These are phyloP conservation scores for Magallana ariakensis DNA, from an alignment of 1,140 invertebrate genomes.

Conservation along the genomic window DNA sequence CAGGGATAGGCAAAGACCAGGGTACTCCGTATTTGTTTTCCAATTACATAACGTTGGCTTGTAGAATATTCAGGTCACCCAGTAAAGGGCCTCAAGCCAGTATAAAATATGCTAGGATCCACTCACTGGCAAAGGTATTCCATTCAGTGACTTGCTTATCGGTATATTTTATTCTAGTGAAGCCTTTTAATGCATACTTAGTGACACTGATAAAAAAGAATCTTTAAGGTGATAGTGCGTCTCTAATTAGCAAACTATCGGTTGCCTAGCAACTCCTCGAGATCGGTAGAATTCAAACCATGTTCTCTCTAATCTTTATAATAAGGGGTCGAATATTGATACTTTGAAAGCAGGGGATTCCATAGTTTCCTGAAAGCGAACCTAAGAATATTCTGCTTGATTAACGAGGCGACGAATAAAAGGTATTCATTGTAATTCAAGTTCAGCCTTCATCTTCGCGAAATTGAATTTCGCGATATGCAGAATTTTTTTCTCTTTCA, in stretches of 20 bases:
- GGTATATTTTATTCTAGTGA: slow-evolving; percentile 13
- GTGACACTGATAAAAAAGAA: slow-evolving; percentile 21
- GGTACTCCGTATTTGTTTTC: background rate
- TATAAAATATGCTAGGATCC: background rate
- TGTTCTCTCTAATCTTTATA: slow-evolving; percentile 24
- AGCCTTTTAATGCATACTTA: slow-evolving; percentile 17
- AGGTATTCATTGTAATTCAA: too few species aligned
- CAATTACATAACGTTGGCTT: background rate
- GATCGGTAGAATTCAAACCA: slow-evolving; percentile 20
- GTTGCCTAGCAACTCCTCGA: slow-evolving; percentile 8
- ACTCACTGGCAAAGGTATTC: slow-evolving; percentile 2
- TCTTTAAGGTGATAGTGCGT: slow-evolving; percentile 27
- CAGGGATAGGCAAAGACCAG: background rate
- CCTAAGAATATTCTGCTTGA: too few species aligned
- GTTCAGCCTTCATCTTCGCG: too few species aligned
- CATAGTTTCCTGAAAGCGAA: too few species aligned
- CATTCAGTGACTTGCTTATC: slow-evolving; percentile 28
- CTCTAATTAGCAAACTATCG: slow-evolving; percentile 25
- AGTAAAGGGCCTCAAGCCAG: background rate
- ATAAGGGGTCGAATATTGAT: slow-evolving; percentile 26
- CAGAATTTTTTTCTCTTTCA: too few species aligned
- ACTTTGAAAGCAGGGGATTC: background rate
- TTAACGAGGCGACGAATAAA: too few species aligned
- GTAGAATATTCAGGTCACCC: background rate
- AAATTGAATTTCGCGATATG: too few species aligned